Evolutionary conservation across 2,797 vertebrate species (phyloP).

Genomic region (Xiphophorus birchmanni): DNA sequence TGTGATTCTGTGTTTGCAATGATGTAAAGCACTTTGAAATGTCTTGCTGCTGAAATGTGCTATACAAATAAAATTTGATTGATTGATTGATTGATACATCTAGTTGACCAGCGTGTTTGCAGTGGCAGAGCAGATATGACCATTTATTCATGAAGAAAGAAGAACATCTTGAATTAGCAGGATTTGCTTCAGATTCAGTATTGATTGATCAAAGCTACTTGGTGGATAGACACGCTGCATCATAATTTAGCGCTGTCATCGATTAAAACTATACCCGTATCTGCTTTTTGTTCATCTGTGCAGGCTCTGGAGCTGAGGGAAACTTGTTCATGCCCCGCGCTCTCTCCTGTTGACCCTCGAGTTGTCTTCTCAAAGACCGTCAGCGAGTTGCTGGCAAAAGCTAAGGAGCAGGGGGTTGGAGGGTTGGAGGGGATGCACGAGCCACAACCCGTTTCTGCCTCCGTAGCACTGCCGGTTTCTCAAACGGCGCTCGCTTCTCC

Average conservation of each 20-base stretch:
- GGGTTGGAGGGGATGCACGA: constrained; percentile 5
- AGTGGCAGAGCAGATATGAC: background rate
- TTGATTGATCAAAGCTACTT: background rate
- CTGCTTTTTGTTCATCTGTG: constrained; percentile 27
- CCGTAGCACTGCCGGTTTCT: constrained; percentile 25
- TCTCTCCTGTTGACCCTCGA: constrained; percentile 88
- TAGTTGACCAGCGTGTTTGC: background rate
- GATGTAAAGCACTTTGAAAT: too few relatives aligned
- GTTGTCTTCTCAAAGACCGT: constrained; percentile 82
- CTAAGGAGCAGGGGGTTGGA: constrained; percentile 34
- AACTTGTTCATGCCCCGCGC: constrained; percentile 86
- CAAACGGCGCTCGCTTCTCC: constrained; percentile 25
- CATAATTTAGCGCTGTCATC: background rate
- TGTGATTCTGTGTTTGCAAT: too few relatives aligned
- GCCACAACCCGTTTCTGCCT: background rate
- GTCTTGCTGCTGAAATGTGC: too few relatives aligned
- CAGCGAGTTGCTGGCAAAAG: constrained; percentile 75
- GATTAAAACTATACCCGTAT: background rate
- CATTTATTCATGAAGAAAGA: background rate
- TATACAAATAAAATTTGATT: too few relatives aligned
- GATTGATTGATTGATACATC: too few relatives aligned
- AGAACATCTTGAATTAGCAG: background rate
- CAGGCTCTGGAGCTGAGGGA: constrained; percentile 92
- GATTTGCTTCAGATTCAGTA: background rate
- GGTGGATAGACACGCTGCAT: background rate